A percentile compares a stretch with the other conserved stretches of the same genome.
Evolutionary conservation across 2,797 vertebrate genomes (phyloP).

Genomic region (Sebastes jordani): DNA sequence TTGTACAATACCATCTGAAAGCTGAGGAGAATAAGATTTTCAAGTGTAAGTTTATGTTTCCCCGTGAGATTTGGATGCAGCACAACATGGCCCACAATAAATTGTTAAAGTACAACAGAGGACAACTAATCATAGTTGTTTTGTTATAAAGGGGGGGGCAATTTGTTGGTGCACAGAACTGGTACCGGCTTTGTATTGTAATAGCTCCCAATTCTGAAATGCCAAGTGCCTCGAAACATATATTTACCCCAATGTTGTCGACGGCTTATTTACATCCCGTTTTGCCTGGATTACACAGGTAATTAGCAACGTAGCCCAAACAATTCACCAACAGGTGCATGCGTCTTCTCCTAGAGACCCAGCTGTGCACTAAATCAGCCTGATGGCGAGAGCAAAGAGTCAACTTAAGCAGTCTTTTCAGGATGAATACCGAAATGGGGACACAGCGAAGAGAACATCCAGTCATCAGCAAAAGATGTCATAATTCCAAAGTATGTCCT

Average conservation of each 20-base stretch:
- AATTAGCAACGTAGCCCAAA: slow-evolving; percentile 4
- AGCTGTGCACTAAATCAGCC: slow-evolving; percentile 22
- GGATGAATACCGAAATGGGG: neutral
- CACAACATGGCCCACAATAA: neutral
- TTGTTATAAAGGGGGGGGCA: neutral
- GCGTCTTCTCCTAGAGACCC: slow-evolving; percentile 14
- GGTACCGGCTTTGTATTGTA: neutral
- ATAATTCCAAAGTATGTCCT: neutral
- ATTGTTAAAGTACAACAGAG: neutral
- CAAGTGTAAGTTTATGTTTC: neutral
- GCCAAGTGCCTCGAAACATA: slow-evolving; percentile 2
- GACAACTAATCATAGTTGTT: neutral
- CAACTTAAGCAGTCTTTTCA: neutral
- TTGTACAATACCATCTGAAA: neutral
- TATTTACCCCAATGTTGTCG: neutral
- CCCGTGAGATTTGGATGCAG: neutral
- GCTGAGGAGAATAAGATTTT: slow-evolving; percentile 13
- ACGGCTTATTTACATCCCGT: slow-evolving; percentile 9
- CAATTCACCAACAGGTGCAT: slow-evolving; percentile 20
- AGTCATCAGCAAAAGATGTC: neutral
- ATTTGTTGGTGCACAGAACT: neutral
- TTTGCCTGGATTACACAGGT: neutral
- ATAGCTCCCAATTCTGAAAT: neutral
- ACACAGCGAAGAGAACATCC: neutral
- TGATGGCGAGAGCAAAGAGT: slow-evolving; percentile 18